A percentile compares a stretch with the other conserved stretches of the same genome.
phyloP scores from a whole-genome alignment of 2,113 vertebrate species.

The Uropsilus gracilis region DNA sequence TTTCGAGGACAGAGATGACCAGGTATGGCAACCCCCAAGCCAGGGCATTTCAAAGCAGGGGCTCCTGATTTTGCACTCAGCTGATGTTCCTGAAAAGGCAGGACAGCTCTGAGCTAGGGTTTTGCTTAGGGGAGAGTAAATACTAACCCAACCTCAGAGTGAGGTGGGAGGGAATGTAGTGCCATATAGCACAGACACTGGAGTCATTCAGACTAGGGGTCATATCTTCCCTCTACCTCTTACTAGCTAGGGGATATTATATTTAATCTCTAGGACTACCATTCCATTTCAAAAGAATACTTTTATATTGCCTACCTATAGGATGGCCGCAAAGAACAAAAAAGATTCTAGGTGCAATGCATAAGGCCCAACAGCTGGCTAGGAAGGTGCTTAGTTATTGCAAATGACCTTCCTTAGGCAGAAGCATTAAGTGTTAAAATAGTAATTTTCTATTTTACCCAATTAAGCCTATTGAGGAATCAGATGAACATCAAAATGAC shows the following conservation, averaged over 20 bases:
- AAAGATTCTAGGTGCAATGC: not conserved
- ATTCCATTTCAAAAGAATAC: not conserved
- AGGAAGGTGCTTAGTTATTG: not conserved
- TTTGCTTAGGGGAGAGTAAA: slow-evolving; percentile 30
- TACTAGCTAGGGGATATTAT: not conserved
- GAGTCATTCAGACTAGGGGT: not conserved
- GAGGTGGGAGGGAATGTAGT: not conserved
- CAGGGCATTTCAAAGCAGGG: slow-evolving; percentile 87
- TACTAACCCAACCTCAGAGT: not conserved
- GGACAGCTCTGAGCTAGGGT: slow-evolving; percentile 16
- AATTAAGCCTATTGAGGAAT: not conserved
- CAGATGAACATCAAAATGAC: slow-evolving; percentile 59
- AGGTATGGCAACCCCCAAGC: slow-evolving; percentile 85
- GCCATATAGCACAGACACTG: not conserved
- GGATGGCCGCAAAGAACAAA: not conserved
- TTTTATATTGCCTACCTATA: not conserved
- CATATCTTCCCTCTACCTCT: not conserved
- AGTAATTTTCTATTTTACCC: slow-evolving; percentile 30
- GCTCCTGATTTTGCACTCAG: slow-evolving; percentile 87
- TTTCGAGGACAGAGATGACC: slow-evolving; percentile 86
- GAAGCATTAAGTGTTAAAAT: not conserved
- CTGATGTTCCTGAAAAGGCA: slow-evolving; percentile 88
- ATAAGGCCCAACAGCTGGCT: not conserved
- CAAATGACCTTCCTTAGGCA: not conserved
- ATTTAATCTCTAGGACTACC: not conserved